These are phyloP conservation scores for Gulo gulo DNA, from an alignment of 2,113 vertebrate species.

Conservation along the genomic window DNA sequence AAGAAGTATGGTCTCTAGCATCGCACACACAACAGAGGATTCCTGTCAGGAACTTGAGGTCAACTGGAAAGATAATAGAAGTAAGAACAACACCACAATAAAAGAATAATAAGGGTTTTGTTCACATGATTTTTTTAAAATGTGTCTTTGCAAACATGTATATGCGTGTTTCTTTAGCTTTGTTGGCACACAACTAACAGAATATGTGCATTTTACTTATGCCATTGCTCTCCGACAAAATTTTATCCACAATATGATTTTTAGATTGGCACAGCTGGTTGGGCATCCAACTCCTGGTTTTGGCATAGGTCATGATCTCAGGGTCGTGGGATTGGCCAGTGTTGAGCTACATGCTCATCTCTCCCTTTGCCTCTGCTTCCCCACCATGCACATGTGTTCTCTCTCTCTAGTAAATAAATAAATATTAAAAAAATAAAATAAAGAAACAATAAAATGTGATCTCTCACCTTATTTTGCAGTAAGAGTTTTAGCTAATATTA, in stretches of 20 bases:
- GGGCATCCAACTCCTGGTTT: not conserved
- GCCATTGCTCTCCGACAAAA: not conserved
- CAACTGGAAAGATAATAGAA: not conserved
- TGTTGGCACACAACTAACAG: not conserved
- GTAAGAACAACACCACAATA: not conserved
- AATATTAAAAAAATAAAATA: not conserved
- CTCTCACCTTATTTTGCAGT: not conserved
- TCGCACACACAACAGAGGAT: not conserved
- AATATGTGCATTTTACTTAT: not conserved
- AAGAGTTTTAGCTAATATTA: not conserved
- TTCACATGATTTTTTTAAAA: not conserved
- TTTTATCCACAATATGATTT: not conserved
- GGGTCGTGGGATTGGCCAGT: not conserved
- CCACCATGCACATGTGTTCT: not conserved
- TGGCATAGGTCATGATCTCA: not conserved
- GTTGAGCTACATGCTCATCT: not conserved
- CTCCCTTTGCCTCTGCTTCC: not conserved
- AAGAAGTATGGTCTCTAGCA: not conserved
- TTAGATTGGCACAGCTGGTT: not conserved
- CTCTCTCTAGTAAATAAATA: not conserved
- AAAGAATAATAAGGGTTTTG: not conserved
- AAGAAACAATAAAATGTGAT: not conserved
- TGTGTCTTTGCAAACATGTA: not conserved
- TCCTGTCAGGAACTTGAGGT: not conserved
- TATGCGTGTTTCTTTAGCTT: not conserved